Conservation (phyloP, 2,888 invertebrate genomes). For the Darwinula stevensoni region DNA sequence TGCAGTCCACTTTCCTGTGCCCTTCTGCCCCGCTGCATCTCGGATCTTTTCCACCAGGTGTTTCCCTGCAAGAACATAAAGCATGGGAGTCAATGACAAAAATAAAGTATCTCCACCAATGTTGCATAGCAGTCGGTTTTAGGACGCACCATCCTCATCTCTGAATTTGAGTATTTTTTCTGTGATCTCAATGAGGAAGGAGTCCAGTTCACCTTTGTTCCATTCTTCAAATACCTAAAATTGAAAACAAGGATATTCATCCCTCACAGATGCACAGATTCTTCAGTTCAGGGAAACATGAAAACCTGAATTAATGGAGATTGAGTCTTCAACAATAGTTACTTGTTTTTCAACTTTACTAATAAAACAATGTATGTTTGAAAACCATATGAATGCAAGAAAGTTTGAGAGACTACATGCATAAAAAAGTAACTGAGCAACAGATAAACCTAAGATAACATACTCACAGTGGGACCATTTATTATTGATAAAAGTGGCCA, state of each 20-base stretch:
- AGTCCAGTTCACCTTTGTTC: conserved; percentile 85
- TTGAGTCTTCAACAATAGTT: too few relatives aligned
- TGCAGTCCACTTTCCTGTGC: conserved; percentile 98
- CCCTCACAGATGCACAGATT: background rate
- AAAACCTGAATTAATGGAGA: too few relatives aligned
- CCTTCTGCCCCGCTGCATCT: conserved; percentile 92
- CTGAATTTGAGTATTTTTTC: conserved; percentile 72
- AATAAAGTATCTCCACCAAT: conserved; percentile 10
- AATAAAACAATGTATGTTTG: too few relatives aligned
- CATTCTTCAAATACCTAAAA: conserved; percentile 54
- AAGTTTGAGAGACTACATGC: too few relatives aligned
- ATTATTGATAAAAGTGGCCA: too few relatives aligned
- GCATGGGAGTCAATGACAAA: background rate
- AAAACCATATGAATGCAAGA: too few relatives aligned
- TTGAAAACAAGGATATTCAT: background rate
- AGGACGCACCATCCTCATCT: conserved; percentile 50
- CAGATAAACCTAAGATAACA: too few relatives aligned
- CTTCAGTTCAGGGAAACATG: too few relatives aligned
- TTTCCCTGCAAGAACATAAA: conserved; percentile 20
- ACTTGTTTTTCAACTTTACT: too few relatives aligned
- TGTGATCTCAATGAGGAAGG: conserved; percentile 91
- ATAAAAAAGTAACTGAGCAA: too few relatives aligned
- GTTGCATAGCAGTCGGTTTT: too few relatives aligned
- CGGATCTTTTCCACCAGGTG: conserved; percentile 65
- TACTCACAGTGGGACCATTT: too few relatives aligned